phyloP scores from a whole-genome alignment of 2,113 vertebrate species.

The Thalassarche chlororhynchos region DNA sequence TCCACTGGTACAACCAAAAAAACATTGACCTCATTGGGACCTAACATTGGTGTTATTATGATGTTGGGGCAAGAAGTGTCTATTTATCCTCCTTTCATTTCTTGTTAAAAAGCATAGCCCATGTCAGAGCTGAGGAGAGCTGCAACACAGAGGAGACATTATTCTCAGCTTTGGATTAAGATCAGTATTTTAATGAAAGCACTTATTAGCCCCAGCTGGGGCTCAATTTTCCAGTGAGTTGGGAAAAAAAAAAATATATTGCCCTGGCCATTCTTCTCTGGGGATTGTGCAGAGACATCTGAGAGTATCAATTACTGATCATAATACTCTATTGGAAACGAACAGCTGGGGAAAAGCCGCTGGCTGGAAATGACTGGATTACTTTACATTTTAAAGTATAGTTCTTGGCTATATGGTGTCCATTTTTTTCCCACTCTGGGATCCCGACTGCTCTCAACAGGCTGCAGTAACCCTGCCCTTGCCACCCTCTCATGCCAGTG shows the following conservation, averaged over 20 bases:
- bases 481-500: background rate
- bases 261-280: slow-evolving; percentile 67
- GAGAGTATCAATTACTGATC: slow-evolving; percentile 69
- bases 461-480: background rate
- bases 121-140: slow-evolving; percentile 46
- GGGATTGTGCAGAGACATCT: slow-evolving; percentile 55
- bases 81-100: slow-evolving; percentile 59
- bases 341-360: slow-evolving; percentile 63
- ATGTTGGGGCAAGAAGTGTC: slow-evolving; percentile 45
- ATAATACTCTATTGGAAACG: slow-evolving; percentile 61
- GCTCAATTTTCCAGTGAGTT: slow-evolving; percentile 67
- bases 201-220: slow-evolving; percentile 78
- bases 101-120: slow-evolving; percentile 73
- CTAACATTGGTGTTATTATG: background rate
- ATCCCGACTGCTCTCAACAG: background rate
- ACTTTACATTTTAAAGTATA: slow-evolving; percentile 23
- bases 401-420: background rate
- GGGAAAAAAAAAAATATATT: slow-evolving; percentile 62
- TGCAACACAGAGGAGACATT: slow-evolving; percentile 72
- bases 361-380: slow-evolving; percentile 18
- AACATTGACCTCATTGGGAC: slow-evolving; percentile 8
- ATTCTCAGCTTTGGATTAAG: slow-evolving; percentile 68
- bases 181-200: slow-evolving; percentile 73
- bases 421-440: background rate
- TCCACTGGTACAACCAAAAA: background rate